Base-by-base conservation (phyloP, 64 coral and sea anemone species). In the Anthopleura sola region DNA sequence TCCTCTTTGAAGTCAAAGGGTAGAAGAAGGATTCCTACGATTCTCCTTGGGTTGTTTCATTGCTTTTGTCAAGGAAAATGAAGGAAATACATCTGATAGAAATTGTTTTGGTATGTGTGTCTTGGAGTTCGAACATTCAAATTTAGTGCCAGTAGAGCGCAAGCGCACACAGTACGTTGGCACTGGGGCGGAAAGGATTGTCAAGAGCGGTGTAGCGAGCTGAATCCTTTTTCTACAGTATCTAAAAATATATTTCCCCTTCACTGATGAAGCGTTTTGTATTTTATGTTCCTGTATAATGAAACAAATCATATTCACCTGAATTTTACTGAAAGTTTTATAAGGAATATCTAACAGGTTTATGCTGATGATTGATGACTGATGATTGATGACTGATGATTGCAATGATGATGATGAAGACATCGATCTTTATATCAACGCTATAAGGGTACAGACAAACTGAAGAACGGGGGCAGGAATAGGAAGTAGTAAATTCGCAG, bases 91-190 rank as follows among this genome's bases (percentile, higher is more conserved):
- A 79, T 79, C 76, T 79, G 76, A 29, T 79, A 24, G 44, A 44
- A 38, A 48, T 79, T 79, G 39, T 79, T 79, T 79, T 79, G 76
- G 76, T 79, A 18, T 44, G 16, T 48, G 20, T 79, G 76, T 47
- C 76, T 79, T 79, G 76, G 36, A 48, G 6, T 79, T 79, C 76
- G 76, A 79, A 46, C 74, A 76, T 76, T 76, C 74, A 76, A 76
- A 48, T 40, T 79, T 40, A 46, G 76, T 44, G 76, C 36, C 76
- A 79, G n/a, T n/a, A n/a, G n/a, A n/a, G 76, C 76, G 76, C 76
- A 79, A 44, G 76, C 76, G 76, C 44, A n/a, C 6, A 44, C 20
- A n/a, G 24, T 71, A 32, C 28, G 66, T 31, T 71, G 26, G n/a
- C 29, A 71, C 66, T 71, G 26, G 66, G 66, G 28, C 66, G 66